Conservation (phyloP, 1,140 invertebrate species). For the Ooceraea biroi region DNA sequence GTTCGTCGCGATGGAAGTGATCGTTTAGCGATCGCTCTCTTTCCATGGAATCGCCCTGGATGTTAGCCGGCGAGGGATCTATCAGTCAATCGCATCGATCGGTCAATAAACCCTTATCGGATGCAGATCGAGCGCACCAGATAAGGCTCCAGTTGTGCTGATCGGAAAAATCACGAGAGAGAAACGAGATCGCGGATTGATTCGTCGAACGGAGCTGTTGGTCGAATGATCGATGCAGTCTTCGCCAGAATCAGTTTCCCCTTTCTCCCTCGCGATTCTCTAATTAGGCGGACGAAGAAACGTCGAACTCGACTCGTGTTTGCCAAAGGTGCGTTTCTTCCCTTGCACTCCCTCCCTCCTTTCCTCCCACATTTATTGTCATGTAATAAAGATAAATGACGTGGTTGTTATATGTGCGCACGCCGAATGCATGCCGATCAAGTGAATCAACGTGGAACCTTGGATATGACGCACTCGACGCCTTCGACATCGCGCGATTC, state of each 20-base stretch:
- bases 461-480: conserved; percentile 33
- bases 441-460: conserved; percentile 46
- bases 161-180: not conserved
- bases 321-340: conserved; percentile 17
- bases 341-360: not conserved
- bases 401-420: not conserved
- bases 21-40: conserved; percentile 21
- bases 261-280: not conserved
- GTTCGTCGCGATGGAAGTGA: conserved; percentile 33
- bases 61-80: not conserved
- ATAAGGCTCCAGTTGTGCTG: conserved; percentile 9
- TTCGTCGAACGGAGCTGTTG: not conserved
- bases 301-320: not conserved
- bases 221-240: not conserved
- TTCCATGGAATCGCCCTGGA: conserved; percentile 20
- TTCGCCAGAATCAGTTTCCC: not conserved
- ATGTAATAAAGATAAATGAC: conserved; percentile 41
- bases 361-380: conserved; percentile 54
- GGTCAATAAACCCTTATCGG: conserved; percentile 65
- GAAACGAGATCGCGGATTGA: not conserved
- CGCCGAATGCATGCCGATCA: conserved; percentile 28
- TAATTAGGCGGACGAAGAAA: not conserved
- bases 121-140: conserved; percentile 33
- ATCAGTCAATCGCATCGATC: conserved; percentile 50
- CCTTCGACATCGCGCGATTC: conserved; percentile 10